Evolutionary conservation across 2,888 invertebrate species (phyloP).

Genomic region (Cyclophora albipunctata): DNA sequence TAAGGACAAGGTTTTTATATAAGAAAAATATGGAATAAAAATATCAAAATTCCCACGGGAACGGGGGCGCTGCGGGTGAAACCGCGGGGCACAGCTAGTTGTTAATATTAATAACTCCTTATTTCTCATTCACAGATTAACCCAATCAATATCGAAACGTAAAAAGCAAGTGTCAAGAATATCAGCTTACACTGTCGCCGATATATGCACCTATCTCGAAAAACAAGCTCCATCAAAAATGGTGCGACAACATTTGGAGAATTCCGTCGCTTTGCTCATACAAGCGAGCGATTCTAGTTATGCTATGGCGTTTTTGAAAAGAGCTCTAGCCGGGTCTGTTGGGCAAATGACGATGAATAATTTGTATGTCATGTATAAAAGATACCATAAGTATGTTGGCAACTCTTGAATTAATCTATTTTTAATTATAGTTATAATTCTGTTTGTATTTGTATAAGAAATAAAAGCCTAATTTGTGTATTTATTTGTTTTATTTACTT

Average conservation of each 20-base stretch:
- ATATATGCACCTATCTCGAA: conserved; percentile 52
- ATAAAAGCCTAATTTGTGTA: no score
- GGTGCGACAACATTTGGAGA: conserved; percentile 59
- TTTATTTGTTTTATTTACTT: no score
- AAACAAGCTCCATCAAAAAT: conserved; percentile 41
- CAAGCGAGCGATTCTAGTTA: conserved; percentile 52
- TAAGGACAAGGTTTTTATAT: no score
- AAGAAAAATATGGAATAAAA: no score
- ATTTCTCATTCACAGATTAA: conserved; percentile 42
- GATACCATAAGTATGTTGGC: conserved; percentile 68
- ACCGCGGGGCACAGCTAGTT: no score
- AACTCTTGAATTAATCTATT: conserved; percentile 39
- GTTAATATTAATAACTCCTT: not conserved
- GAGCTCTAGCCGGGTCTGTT: conserved; percentile 47
- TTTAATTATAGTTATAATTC: no score
- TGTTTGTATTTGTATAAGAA: no score
- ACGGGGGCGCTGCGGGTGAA: no score
- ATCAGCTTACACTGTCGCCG: conserved; percentile 59
- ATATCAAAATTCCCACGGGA: no score
- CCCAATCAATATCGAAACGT: conserved; percentile 58
- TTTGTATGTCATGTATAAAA: conserved; percentile 59
- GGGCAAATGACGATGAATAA: conserved; percentile 61
- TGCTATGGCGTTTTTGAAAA: conserved; percentile 55
- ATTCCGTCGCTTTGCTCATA: conserved; percentile 50
- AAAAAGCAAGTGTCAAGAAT: conserved; percentile 61